phyloP scores from a whole-genome alignment of 2,113 vertebrate genomes.

The Octodon degus region DNA sequence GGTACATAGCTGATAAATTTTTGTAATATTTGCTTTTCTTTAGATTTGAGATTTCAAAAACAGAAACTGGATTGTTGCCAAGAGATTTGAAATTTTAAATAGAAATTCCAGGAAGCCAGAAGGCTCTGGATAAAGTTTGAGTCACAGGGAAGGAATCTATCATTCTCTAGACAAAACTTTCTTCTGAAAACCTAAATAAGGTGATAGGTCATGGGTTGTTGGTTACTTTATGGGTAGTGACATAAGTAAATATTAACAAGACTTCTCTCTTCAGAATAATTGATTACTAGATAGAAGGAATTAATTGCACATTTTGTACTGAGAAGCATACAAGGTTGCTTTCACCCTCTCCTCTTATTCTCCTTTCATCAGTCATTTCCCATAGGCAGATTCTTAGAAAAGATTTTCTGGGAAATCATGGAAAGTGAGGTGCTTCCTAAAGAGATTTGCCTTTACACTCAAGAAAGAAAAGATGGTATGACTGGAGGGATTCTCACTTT shows the following conservation, averaged over 20 bases:
- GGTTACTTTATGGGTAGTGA: conserved; percentile 71
- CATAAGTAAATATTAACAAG: conserved; percentile 71
- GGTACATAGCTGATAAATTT: conserved; percentile 29
- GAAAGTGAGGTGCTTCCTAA: not conserved
- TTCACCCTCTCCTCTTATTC: not conserved
- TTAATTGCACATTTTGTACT: conserved; percentile 48
- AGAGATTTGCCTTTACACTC: not conserved
- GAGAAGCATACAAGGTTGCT: not conserved
- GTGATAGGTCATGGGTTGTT: conserved; percentile 5
- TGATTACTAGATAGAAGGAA: conserved; percentile 63
- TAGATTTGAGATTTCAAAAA: conserved; percentile 11
- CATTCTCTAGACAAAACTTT: conserved; percentile 64
- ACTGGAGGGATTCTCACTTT: not conserved
- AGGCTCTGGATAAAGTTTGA: conserved; percentile 61
- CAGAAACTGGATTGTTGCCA: conserved; percentile 38
- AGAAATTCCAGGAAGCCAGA: conserved; percentile 55
- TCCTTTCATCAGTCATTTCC: not conserved
- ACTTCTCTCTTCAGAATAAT: conserved; percentile 58
- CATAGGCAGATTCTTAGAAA: not conserved
- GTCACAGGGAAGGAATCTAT: conserved; percentile 69
- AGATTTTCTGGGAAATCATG: conserved; percentile 27
- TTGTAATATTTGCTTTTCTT: conserved; percentile 37
- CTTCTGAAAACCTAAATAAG: conserved; percentile 65
- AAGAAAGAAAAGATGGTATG: not conserved
- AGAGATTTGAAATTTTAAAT: conserved; percentile 61